Evolutionary conservation across 2,797 vertebrate genomes (phyloP).

Genomic region (Darevskia mixta): DNA sequence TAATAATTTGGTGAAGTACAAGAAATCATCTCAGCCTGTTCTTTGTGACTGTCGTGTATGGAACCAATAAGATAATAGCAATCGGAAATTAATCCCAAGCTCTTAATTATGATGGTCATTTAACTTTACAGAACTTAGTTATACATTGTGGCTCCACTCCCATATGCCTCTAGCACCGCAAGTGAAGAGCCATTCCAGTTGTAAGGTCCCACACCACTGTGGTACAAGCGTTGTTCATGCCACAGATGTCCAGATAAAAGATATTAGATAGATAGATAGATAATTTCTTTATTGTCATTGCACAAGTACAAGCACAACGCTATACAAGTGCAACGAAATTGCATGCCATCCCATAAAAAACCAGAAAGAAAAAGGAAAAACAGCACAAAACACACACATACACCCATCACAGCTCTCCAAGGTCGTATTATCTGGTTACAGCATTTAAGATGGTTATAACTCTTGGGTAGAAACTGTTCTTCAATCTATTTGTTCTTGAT

Average conservation of each 20-base stretch:
- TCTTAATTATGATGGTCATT: neutral
- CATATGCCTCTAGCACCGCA: neutral
- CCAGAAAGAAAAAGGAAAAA: too few species aligned
- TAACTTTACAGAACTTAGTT: neutral
- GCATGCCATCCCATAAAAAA: too few species aligned
- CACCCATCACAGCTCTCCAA: too few species aligned
- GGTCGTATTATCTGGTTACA: too few species aligned
- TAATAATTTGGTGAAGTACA: neutral
- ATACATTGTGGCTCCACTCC: neutral
- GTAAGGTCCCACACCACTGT: neutral
- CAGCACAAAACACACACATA: too few species aligned
- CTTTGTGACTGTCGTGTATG: neutral
- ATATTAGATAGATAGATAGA: too few species aligned
- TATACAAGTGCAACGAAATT: too few species aligned
- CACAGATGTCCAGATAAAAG: neutral
- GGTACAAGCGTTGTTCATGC: neutral
- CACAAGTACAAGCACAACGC: too few species aligned
- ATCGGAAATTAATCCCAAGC: neutral
- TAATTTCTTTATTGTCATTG: too few species aligned
- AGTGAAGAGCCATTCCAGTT: neutral
- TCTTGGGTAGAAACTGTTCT: too few species aligned
- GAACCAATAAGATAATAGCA: neutral
- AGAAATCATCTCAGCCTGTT: neutral
- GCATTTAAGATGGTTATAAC: too few species aligned
- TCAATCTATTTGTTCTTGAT: too few species aligned